Evolutionary conservation across 2,888 invertebrate genomes (phyloP), one percentile per base, ranked within the genome.

Genomic region (Hirudinaria manillensis): DNA sequence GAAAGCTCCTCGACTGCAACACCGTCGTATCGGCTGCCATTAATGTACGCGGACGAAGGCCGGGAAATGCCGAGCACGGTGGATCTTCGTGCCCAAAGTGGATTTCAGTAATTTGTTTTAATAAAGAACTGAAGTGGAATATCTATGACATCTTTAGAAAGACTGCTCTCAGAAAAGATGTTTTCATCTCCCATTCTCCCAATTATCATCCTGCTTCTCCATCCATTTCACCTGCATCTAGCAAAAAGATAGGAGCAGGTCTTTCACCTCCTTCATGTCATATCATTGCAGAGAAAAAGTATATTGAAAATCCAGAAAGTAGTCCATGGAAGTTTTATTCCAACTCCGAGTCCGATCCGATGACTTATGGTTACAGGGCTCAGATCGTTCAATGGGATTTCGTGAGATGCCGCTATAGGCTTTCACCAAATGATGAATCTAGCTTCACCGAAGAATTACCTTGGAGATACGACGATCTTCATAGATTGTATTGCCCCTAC

Each of bases 71-170:
- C 21, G 55, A 55, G 27, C 32, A 55, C n/a, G 72, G 55, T 29
- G 68, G 32, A 29, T 24, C 61, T 29, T n/a, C 29, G 21, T 29
- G 61, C 13, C 75, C 75, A n/a, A 67, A 70, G 45, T 72, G 56
- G 70, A 45, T 79, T 45, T 79, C 79, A 13, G 76, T 77, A 38
- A 73, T 80, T 24, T 34, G 80, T 10, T 80, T 79, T 4, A 65
- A 71, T 29, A 76, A 77, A 38, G 80, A 80, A 72, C 70, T 78
- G 56, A 80, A 80, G 61, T 80, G 80, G 80, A 78, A 80, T 67
- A 55, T 80, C 32, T 75, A 76, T 55, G 80, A 79, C 19, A 65
- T 80, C 2, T 76, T 80, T 53, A 76, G 77, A 70, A 77, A 76
- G 51, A 77, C 78, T 3, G 80, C 77, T 7, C 67, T 80, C 29